phyloP scores from a whole-genome alignment of 2,888 invertebrate genomes.

The Thysanoteuthis rhombus region DNA sequence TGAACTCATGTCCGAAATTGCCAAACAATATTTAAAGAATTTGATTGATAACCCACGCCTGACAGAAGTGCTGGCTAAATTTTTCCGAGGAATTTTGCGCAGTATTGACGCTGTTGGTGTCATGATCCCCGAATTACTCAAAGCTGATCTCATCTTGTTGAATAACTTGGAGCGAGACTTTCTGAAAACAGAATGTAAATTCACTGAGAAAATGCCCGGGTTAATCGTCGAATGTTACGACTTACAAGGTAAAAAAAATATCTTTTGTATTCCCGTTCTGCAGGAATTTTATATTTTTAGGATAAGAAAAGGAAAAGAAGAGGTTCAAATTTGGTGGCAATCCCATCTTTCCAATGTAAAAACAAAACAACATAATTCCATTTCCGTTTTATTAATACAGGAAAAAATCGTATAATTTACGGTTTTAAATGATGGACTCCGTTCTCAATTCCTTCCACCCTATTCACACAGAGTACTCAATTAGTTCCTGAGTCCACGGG shows the following conservation, averaged over 20 bases:
- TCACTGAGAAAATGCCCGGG: constrained; percentile 47
- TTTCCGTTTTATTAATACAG: no score
- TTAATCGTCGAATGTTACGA: constrained; percentile 39
- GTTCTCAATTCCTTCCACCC: no score
- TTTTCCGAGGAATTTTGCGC: constrained; percentile 49
- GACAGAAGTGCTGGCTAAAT: constrained; percentile 45
- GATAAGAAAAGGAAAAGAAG: no score
- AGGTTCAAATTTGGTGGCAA: no score
- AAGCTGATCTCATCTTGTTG: constrained; percentile 53
- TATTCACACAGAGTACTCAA: no score
- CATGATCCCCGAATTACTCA: constrained; percentile 56
- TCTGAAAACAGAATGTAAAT: constrained; percentile 42
- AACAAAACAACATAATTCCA: no score
- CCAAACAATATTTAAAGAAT: constrained; percentile 44
- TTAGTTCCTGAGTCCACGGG: no score
- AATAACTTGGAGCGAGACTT: constrained; percentile 47
- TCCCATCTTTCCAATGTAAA: no score
- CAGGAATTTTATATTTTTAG: no score
- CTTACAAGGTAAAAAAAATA: neutral
- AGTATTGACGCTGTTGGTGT: constrained; percentile 49
- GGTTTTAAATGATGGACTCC: no score
- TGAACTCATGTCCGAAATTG: constrained; percentile 47
- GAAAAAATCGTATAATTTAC: no score
- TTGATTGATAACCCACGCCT: constrained; percentile 45
- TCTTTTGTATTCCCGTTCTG: neutral